Evolutionary conservation across 2,888 invertebrate genomes (phyloP).

Genomic region (Drosophila paracracens): DNA sequence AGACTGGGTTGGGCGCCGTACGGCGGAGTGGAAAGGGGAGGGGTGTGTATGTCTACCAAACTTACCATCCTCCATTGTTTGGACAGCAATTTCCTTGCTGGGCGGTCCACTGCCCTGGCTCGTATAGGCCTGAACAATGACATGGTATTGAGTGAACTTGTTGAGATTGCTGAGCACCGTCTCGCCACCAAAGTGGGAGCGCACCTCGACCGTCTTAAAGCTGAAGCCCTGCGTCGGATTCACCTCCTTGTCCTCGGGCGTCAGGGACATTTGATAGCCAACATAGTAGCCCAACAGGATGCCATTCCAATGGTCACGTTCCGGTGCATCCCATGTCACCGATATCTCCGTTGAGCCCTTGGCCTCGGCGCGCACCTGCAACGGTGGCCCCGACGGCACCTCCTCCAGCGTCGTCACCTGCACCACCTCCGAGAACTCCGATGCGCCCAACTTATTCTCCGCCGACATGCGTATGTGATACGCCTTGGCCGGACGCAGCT

Average conservation of each 20-base stretch:
- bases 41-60: slow-evolving; percentile 10
- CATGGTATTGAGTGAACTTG: slow-evolving; percentile 92
- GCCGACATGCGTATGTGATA: slow-evolving; percentile 96
- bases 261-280: slow-evolving; percentile 89
- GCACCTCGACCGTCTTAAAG: slow-evolving; percentile 91
- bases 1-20: not conserved
- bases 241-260: slow-evolving; percentile 85
- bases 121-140: slow-evolving; percentile 94
- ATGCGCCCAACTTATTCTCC: slow-evolving; percentile 94
- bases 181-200: slow-evolving; percentile 90
- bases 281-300: slow-evolving; percentile 94
- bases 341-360: slow-evolving; percentile 94
- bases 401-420: slow-evolving; percentile 95
- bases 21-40: not conserved
- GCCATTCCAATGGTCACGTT: slow-evolving; percentile 94
- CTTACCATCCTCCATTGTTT: slow-evolving; percentile 93
- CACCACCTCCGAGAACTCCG: slow-evolving; percentile 93
- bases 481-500: slow-evolving; percentile 93
- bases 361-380: slow-evolving; percentile 92
- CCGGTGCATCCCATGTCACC: slow-evolving; percentile 95
- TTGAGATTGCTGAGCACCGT: slow-evolving; percentile 89
- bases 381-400: slow-evolving; percentile 93
- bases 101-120: slow-evolving; percentile 94
- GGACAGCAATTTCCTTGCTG: slow-evolving; percentile 91
- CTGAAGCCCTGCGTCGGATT: slow-evolving; percentile 88